Evolutionary conservation across 2,888 invertebrate genomes (phyloP).

Genomic region (Ctena decussata): DNA sequence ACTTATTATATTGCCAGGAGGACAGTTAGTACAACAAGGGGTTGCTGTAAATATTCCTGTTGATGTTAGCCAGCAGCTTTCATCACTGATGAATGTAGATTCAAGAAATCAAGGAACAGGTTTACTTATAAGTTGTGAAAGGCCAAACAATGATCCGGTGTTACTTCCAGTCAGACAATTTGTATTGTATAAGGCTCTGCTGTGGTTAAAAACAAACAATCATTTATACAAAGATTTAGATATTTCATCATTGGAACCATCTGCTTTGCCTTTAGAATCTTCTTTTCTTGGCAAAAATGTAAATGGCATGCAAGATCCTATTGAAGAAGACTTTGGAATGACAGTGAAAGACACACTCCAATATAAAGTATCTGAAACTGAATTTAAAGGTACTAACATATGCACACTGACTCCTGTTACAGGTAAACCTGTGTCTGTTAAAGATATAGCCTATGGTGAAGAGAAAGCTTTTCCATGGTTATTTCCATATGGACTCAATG

Average conservation of each 20-base stretch:
- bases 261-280: too few relatives aligned
- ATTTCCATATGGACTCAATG: constrained; percentile 1
- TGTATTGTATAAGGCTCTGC: not conserved
- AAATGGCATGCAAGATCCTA: not conserved
- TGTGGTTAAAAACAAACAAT: not conserved
- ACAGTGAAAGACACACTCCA: not conserved
- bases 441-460: not conserved
- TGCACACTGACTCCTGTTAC: not conserved
- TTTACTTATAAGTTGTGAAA: not conserved
- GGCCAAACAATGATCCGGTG: not conserved
- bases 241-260: not conserved
- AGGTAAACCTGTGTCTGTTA: not conserved
- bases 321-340: not conserved
- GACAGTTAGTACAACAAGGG: not conserved
- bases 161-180: not conserved
- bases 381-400: not conserved
- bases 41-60: not conserved
- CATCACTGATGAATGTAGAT: not conserved
- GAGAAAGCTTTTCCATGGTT: constrained; percentile 28
- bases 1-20: not conserved
- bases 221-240: not conserved
- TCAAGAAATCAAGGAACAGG: not conserved
- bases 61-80: not conserved
- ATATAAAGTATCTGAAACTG: not conserved
- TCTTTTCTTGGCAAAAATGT: not conserved